These are phyloP conservation scores for Phasia obesa DNA, from an alignment of 2,888 invertebrate species.

Conservation along the genomic window DNA sequence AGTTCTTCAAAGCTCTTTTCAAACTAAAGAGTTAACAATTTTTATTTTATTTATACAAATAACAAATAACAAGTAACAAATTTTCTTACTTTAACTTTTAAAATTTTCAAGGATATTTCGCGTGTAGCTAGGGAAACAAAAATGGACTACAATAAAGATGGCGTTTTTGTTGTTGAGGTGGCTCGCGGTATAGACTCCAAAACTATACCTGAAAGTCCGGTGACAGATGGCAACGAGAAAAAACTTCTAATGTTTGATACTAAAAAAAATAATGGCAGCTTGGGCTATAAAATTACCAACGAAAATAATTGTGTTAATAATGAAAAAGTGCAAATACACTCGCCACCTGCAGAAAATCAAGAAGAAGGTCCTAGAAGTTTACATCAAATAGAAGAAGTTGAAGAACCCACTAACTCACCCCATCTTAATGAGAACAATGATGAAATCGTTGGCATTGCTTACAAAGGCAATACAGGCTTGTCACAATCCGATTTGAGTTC, in stretches of 20 bases:
- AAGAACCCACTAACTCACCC: conserved; percentile 72
- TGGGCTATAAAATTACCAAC: conserved; percentile 48
- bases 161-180: conserved; percentile 89
- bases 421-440: conserved; percentile 54
- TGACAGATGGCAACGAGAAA: conserved; percentile 75
- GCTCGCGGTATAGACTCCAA: conserved; percentile 83
- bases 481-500: conserved; percentile 92
- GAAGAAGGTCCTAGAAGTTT: conserved; percentile 77
- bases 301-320: conserved; percentile 74
- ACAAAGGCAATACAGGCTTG: conserved; percentile 87
- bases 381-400: conserved; percentile 79
- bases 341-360: conserved; percentile 77
- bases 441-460: conserved; percentile 35
- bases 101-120: conserved; percentile 85
- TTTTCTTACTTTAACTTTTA: not conserved
- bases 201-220: conserved; percentile 78
- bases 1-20: not conserved
- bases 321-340: conserved; percentile 82
- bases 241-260: conserved; percentile 80
- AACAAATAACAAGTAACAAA: no score
- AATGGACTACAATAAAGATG: conserved; percentile 89
- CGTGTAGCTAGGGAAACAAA: conserved; percentile 88
- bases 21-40: not conserved
- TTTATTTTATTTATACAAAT: not conserved
- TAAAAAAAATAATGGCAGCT: conserved; percentile 76